These are phyloP conservation scores for Agrotis ipsilon DNA, from an alignment of 2,888 invertebrate genomes.

Conservation along the genomic window DNA sequence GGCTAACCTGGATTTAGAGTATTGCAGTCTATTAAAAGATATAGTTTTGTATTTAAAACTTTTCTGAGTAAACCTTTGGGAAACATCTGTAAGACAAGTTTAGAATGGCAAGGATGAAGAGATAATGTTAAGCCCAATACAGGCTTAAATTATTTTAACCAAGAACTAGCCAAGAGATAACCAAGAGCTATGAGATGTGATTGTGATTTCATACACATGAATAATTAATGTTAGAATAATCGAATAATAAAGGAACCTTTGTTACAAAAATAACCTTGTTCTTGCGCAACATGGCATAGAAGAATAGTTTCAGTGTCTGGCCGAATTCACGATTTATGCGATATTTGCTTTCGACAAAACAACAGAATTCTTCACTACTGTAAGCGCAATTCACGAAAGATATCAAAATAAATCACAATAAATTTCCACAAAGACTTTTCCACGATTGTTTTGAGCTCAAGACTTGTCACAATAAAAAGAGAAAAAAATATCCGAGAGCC, in stretches of 20 bases:
- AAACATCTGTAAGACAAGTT: neutral
- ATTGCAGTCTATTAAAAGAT: too few species aligned
- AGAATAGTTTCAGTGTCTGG: too few species aligned
- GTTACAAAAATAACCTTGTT: too few species aligned
- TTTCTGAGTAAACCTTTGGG: accelerated
- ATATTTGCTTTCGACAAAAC: neutral
- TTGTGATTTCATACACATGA: too few species aligned
- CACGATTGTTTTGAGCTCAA: constrained; percentile 54
- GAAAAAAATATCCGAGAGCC: constrained; percentile 68
- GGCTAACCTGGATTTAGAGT: too few species aligned
- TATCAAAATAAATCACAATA: constrained; percentile 44
- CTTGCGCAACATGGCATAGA: too few species aligned
- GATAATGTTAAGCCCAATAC: too few species aligned
- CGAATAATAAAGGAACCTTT: too few species aligned
- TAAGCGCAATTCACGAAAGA: constrained; percentile 24
- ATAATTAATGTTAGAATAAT: too few species aligned
- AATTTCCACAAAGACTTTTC: constrained; percentile 41
- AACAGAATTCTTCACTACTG: neutral
- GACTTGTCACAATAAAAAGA: constrained; percentile 68
- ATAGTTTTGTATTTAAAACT: neutral
- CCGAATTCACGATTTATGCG: neutral
- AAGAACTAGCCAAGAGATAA: too few species aligned
- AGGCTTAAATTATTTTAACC: too few species aligned
- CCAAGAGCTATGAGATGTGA: too few species aligned
- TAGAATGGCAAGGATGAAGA: neutral